A percentile compares a stretch with the other conserved stretches of the same genome.
phyloP scores from a whole-genome alignment of 2,797 vertebrate genomes.

The Poeciliopsis presidionis region DNA sequence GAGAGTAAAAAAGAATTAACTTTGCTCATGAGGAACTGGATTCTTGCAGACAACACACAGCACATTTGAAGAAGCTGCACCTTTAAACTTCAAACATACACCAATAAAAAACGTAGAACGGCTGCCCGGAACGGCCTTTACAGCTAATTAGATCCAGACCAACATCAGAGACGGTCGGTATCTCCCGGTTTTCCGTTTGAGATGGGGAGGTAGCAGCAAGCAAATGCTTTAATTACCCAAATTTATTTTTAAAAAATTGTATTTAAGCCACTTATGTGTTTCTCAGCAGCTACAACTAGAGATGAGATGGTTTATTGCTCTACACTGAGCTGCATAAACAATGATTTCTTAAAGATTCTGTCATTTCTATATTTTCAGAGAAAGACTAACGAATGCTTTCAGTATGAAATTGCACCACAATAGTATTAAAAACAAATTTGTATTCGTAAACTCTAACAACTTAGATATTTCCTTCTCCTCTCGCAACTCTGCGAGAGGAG shows the following conservation, averaged over 20 bases:
- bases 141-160: slow-evolving; percentile 5
- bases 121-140: background rate
- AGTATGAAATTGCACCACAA: background rate
- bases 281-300: background rate
- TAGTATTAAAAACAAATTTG: background rate
- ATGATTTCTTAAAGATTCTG: background rate
- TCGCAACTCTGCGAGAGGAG: background rate
- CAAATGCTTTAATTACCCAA: background rate
- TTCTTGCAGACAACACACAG: background rate
- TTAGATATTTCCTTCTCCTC: background rate
- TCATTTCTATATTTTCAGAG: background rate
- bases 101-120: background rate
- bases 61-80: background rate
- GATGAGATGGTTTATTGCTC: background rate
- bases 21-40: background rate
- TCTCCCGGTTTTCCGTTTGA: background rate
- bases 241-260: no score
- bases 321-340: background rate
- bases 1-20: background rate
- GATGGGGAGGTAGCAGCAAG: background rate
- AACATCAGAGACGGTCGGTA: background rate
- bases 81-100: background rate
- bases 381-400: background rate
- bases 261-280: background rate
- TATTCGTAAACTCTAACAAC: background rate